Percentiles rank a stretch among this genome's conserved stretches.
phyloP scores from a whole-genome alignment of 1,140 invertebrate genomes.

The Sitobion miscanthi region DNA sequence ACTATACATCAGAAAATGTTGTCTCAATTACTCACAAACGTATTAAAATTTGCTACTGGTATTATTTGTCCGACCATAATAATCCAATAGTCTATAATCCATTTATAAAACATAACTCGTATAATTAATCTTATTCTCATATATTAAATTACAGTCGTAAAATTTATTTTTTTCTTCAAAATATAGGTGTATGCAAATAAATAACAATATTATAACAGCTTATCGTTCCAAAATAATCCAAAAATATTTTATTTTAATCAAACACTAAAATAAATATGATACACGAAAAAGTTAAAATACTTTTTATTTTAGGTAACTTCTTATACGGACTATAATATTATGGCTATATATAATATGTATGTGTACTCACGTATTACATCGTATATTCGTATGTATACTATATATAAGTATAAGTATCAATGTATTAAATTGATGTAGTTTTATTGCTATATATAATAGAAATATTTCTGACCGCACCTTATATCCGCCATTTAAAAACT shows the following conservation, averaged over 20 bases:
- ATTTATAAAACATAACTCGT: not conserved
- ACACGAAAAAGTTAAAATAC: not conserved
- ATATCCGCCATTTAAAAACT: conserved; percentile 35
- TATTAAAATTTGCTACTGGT: conserved; percentile 21
- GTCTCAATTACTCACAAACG: conserved; percentile 20
- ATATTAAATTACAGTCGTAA: not conserved
- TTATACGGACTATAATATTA: not conserved
- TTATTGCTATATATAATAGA: not conserved
- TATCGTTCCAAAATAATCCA: not conserved
- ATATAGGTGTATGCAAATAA: not conserved
- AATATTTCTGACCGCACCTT: conserved; percentile 13
- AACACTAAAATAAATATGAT: not conserved
- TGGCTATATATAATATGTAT: too few species aligned
- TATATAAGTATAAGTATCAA: not conserved
- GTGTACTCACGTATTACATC: not conserved
- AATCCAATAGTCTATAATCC: not conserved
- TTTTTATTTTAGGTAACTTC: not conserved
- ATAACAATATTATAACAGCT: not conserved
- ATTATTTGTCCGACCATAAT: not conserved
- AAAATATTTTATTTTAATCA: not conserved
- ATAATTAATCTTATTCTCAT: not conserved
- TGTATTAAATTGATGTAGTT: not conserved
- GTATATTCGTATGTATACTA: not conserved
- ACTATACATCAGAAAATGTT: not conserved
- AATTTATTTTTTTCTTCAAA: not conserved